phyloP scores from a whole-genome alignment of 2,113 vertebrate genomes.

The Butastur rufipennis region DNA sequence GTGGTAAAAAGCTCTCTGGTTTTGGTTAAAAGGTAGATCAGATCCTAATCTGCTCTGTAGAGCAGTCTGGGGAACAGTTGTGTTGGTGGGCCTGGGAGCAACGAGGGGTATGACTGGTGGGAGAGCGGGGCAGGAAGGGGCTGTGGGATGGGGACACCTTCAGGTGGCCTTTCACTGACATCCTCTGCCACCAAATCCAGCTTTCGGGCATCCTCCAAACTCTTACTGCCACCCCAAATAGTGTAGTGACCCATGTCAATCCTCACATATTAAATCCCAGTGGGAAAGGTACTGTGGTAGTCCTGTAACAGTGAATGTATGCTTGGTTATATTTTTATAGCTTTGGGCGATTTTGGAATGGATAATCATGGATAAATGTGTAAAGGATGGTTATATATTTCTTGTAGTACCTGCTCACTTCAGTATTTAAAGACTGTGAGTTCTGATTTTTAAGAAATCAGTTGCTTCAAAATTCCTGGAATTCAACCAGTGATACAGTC shows the following conservation, averaged over 20 bases:
- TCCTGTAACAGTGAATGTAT: neutral
- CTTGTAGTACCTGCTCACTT: neutral
- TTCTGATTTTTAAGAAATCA: neutral
- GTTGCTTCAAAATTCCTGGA: neutral
- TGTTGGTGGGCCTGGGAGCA: neutral
- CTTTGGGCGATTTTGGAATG: neutral
- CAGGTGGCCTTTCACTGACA: neutral
- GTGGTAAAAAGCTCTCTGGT: neutral
- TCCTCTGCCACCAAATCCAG: neutral
- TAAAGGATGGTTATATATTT: neutral
- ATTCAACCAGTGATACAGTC: neutral
- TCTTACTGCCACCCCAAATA: neutral
- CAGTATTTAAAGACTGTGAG: neutral
- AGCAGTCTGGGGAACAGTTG: neutral
- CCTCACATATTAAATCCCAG: neutral
- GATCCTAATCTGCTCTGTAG: neutral
- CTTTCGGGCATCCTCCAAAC: neutral
- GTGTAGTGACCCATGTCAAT: rapidly evolving
- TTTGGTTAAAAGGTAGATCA: neutral
- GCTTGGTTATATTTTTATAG: neutral
- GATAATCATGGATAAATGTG: neutral
- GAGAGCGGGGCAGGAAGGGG: neutral
- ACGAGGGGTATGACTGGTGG: rapidly evolving
- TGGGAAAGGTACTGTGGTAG: neutral
- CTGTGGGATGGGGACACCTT: neutral